Conservation (phyloP, 2,113 vertebrate genomes). For the Bubo scandiacus region DNA sequence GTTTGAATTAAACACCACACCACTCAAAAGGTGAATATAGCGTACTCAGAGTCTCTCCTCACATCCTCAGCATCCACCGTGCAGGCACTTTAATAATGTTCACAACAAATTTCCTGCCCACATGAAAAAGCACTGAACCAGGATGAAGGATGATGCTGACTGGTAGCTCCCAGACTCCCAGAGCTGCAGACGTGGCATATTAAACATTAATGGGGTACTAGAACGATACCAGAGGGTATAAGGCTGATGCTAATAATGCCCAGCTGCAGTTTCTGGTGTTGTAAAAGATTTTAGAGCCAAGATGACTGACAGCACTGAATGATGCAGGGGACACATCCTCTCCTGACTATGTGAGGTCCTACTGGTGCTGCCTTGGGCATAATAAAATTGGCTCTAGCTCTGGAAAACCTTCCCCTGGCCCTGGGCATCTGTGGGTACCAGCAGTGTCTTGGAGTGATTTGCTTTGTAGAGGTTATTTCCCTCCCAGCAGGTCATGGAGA, state of each 20-base stretch:
- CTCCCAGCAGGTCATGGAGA: not conserved
- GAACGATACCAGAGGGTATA: not conserved
- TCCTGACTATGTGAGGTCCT: not conserved
- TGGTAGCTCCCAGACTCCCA: not conserved
- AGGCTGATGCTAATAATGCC: not conserved
- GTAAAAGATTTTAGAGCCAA: not conserved
- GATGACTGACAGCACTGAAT: not conserved
- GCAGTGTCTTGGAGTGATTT: not conserved
- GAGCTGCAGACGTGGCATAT: accelerated
- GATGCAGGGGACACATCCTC: not conserved
- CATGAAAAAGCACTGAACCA: not conserved
- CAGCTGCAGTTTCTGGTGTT: not conserved
- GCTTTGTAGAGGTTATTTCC: not conserved
- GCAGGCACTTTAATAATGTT: not conserved
- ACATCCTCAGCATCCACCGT: accelerated
- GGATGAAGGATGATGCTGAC: not conserved
- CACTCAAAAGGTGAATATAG: not conserved
- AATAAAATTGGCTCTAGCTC: not conserved
- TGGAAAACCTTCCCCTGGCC: not conserved
- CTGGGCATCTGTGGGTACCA: not conserved
- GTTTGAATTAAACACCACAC: not conserved
- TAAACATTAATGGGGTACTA: not conserved
- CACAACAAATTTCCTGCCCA: not conserved
- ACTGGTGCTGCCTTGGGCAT: not conserved
- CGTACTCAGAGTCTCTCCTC: not conserved